Evolutionary conservation across 2,888 invertebrate species (phyloP).

Genomic region (Phalera bucephala): DNA sequence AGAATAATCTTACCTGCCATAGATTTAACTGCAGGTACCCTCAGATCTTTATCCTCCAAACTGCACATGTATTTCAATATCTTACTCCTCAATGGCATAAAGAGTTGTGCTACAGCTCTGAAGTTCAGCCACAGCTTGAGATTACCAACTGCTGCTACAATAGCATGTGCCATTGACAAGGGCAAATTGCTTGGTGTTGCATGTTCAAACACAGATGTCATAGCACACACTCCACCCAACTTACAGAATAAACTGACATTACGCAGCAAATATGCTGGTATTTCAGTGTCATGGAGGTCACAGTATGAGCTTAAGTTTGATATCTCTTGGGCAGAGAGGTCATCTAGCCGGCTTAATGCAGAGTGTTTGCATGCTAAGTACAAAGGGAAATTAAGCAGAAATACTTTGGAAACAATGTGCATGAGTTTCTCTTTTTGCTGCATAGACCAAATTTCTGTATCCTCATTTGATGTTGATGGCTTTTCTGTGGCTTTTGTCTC

Average conservation of each 20-base stretch:
- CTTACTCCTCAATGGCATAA: conserved; percentile 93
- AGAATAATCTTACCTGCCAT: conserved; percentile 89
- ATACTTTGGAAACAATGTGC: conserved; percentile 92
- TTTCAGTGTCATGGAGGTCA: conserved; percentile 96
- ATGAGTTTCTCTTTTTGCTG: conserved; percentile 95
- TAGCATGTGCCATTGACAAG: conserved; percentile 94
- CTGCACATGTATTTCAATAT: conserved; percentile 97
- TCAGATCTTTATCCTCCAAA: conserved; percentile 94
- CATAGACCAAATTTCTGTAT: conserved; percentile 86
- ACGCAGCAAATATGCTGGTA: conserved; percentile 93
- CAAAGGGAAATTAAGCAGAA: conserved; percentile 94
- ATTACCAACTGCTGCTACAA: conserved; percentile 96
- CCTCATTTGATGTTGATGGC: conserved; percentile 44
- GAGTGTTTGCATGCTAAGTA: conserved; percentile 94
- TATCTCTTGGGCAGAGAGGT: conserved; percentile 92
- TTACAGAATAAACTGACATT: conserved; percentile 98
- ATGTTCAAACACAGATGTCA: conserved; percentile 93
- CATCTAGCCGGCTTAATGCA: conserved; percentile 90
- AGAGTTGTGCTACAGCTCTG: conserved; percentile 93
- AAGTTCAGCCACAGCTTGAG: conserved; percentile 97
- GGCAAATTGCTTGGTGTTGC: conserved; percentile 89
- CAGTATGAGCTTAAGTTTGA: conserved; percentile 91
- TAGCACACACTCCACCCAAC: conserved; percentile 93
- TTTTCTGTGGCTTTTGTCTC: conserved; percentile 44
- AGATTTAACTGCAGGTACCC: conserved; percentile 93